These are phyloP conservation scores for Archilochus colubris DNA, from an alignment of 2,113 vertebrate species.

Conservation along the genomic window DNA sequence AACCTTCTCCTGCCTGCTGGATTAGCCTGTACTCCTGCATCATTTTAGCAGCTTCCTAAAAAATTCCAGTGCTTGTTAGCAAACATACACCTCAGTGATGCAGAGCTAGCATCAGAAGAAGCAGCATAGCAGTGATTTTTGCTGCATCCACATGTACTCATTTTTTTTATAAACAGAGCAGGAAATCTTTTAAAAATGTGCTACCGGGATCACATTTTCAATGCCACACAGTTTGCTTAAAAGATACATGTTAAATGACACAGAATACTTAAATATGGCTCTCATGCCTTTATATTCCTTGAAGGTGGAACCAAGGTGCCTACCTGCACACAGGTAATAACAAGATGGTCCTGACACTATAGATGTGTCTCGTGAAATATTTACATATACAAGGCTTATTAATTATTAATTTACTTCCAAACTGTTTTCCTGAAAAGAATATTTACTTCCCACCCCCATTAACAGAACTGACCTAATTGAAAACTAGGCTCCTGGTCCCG, in stretches of 20 bases:
- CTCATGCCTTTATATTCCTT: background rate
- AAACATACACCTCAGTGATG: background rate
- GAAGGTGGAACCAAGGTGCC: background rate
- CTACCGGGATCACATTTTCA: background rate
- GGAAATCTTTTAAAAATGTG: background rate
- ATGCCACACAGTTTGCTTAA: too few species aligned
- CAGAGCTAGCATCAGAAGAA: background rate
- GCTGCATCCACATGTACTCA: background rate
- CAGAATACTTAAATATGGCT: accelerated
- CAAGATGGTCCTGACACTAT: background rate
- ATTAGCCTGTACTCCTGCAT: background rate
- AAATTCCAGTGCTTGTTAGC: background rate
- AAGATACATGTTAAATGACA: background rate
- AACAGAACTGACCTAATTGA: conserved; percentile 67
- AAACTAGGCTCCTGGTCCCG: conserved; percentile 41
- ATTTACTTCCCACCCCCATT: conserved; percentile 58
- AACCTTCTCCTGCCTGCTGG: background rate
- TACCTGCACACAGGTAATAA: background rate
- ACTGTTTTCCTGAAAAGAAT: conserved; percentile 64
- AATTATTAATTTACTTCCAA: conserved; percentile 71
- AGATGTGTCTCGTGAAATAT: conserved; percentile 4
- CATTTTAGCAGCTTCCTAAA: background rate
- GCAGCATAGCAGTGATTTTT: background rate
- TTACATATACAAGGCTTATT: conserved; percentile 54
- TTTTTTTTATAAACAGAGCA: background rate